These are phyloP conservation scores for Mungos mungo DNA, from an alignment of 2,113 vertebrate species.

Conservation along the genomic window DNA sequence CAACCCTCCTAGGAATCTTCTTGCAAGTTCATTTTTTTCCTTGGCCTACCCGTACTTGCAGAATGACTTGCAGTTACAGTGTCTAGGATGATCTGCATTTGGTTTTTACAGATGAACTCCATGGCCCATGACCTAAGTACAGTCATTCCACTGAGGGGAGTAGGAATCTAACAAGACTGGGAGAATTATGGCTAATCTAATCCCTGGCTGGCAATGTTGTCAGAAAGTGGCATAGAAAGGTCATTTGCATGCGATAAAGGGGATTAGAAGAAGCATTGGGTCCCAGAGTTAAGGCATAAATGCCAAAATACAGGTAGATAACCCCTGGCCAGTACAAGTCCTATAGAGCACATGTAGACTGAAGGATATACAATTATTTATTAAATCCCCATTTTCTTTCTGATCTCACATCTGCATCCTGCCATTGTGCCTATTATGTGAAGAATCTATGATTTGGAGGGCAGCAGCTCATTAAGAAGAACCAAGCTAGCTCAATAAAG, in stretches of 20 bases:
- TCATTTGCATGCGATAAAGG: not conserved
- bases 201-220: not conserved
- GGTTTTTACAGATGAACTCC: not conserved
- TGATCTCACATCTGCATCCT: not conserved
- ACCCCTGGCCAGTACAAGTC: not conserved
- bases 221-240: not conserved
- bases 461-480: constrained; percentile 40
- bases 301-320: not conserved
- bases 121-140: not conserved
- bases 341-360: not conserved
- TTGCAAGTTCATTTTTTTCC: not conserved
- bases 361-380: not conserved
- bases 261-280: not conserved
- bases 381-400: not conserved
- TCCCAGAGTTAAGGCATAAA: not conserved
- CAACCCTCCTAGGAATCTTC: not conserved
- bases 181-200: not conserved
- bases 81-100: not conserved
- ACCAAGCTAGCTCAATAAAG: not conserved
- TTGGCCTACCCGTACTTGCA: not conserved
- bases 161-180: not conserved
- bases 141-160: not conserved
- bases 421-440: not conserved
- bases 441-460: not conserved
- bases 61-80: not conserved